Conservation (phyloP, 2,113 vertebrate genomes). For the Thalassoma bifasciatum region DNA sequence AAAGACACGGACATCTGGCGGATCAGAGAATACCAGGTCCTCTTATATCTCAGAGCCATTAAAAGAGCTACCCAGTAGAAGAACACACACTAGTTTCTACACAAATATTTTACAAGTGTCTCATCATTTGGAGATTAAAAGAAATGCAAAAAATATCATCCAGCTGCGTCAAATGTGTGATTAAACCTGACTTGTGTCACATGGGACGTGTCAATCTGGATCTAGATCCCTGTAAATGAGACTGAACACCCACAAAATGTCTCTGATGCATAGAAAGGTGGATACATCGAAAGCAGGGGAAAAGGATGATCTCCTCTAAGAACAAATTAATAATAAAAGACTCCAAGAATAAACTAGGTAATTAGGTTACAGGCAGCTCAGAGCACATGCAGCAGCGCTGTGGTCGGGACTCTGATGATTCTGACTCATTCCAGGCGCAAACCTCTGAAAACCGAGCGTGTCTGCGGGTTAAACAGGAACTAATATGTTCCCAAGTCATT, state of each 20-base stretch:
- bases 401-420: conserved; percentile 5
- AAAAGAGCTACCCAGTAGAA: background rate
- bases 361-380: conserved; percentile 69
- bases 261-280: conserved; percentile 29
- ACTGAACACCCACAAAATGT: conserved; percentile 11
- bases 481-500: conserved; percentile 35
- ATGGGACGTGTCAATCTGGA: conserved; percentile 14
- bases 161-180: background rate
- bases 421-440: conserved; percentile 54
- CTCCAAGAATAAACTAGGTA: conserved; percentile 69
- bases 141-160: background rate
- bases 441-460: conserved; percentile 11
- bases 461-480: conserved; percentile 23
- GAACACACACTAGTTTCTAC: background rate
- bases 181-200: background rate
- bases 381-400: conserved; percentile 35
- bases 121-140: background rate
- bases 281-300: conserved; percentile 23
- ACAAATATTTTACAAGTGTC: background rate
- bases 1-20: too few species aligned
- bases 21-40: too few species aligned
- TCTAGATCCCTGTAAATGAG: conserved; percentile 6
- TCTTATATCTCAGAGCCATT: background rate
- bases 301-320: conserved; percentile 44
- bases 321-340: conserved; percentile 72